A percentile compares a stretch with the other conserved stretches of the same genome.
phyloP scores from a whole-genome alignment of 2,888 invertebrate species.

The Leuctra nigra region DNA sequence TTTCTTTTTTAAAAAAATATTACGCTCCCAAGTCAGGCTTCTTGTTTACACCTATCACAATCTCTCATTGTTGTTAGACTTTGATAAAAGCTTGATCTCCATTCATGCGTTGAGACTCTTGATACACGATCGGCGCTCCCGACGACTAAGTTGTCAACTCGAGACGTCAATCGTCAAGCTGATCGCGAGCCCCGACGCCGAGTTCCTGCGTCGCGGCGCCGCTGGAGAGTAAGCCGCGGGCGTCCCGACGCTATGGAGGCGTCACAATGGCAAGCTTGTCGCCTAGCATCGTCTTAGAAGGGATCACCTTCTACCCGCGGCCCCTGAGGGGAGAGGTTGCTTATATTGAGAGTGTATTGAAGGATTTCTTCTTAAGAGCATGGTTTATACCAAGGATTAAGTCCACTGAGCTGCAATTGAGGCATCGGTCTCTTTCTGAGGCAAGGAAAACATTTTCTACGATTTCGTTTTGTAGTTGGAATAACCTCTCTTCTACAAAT shows the following conservation, averaged over 20 bases:
- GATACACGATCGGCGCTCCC: neutral
- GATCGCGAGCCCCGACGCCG: too few species aligned
- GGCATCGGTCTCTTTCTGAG: too few species aligned
- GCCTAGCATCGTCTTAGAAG: constrained; percentile 4
- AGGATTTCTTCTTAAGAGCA: constrained; percentile 14
- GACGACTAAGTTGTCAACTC: too few species aligned
- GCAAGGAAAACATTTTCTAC: too few species aligned
- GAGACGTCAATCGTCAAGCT: too few species aligned
- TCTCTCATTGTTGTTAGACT: neutral
- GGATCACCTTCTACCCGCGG: neutral
- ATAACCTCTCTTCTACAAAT: too few species aligned
- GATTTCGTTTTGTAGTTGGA: too few species aligned
- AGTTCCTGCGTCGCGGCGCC: too few species aligned
- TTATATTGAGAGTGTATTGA: constrained; percentile 7
- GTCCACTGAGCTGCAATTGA: too few species aligned
- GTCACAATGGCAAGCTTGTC: neutral
- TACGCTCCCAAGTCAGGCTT: neutral
- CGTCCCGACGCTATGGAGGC: neutral
- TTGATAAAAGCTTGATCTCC: constrained; percentile 7
- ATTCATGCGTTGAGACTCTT: neutral
- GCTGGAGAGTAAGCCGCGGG: too few species aligned
- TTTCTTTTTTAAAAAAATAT: neutral
- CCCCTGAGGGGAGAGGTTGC: too few species aligned
- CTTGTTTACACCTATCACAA: constrained; percentile 1
- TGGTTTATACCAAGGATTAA: neutral